These are phyloP conservation scores for Gasterosteus aculeatus DNA, from an alignment of 2,113 vertebrate species.

Conservation along the genomic window DNA sequence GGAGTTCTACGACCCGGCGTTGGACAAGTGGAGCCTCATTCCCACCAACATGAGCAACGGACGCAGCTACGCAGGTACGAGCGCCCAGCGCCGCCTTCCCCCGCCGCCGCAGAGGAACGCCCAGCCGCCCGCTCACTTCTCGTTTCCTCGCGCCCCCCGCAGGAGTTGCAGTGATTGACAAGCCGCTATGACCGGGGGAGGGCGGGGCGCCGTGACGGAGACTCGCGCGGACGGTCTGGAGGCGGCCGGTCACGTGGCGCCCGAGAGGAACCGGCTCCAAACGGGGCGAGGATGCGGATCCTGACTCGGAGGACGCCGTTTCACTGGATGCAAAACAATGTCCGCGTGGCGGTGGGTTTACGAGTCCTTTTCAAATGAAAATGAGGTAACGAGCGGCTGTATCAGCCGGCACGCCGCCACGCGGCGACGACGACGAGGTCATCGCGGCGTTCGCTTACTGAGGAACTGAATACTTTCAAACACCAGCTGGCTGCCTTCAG, in stretches of 20 bases:
- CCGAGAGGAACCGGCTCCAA: neutral
- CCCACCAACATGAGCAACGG: conserved; percentile 97
- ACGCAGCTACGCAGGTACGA: conserved; percentile 92
- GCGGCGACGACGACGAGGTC: too few species aligned
- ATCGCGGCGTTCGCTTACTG: neutral
- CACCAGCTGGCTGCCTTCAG: neutral
- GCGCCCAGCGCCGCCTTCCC: neutral
- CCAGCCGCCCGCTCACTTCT: neutral
- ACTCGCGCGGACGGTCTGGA: conserved; percentile 20
- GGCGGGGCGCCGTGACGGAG: neutral
- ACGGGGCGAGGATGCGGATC: neutral
- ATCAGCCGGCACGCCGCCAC: conserved; percentile 37
- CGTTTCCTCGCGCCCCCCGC: conserved; percentile 1
- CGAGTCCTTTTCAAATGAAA: conserved; percentile 12
- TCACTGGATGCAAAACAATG: conserved; percentile 38
- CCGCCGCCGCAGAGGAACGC: too few species aligned
- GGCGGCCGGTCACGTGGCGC: neutral
- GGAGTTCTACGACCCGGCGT: conserved; percentile 92
- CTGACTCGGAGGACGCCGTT: conserved; percentile 21
- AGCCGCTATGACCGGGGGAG: conserved; percentile 85
- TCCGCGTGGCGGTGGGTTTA: neutral
- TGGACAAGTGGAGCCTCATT: conserved; percentile 93
- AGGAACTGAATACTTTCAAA: neutral
- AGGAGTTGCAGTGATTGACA: conserved; percentile 97
- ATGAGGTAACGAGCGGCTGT: conserved; percentile 39